Evolutionary conservation across 2,888 invertebrate species (phyloP), one percentile per base, ranked within the genome.

Genomic region (Limulus polyphemus): DNA sequence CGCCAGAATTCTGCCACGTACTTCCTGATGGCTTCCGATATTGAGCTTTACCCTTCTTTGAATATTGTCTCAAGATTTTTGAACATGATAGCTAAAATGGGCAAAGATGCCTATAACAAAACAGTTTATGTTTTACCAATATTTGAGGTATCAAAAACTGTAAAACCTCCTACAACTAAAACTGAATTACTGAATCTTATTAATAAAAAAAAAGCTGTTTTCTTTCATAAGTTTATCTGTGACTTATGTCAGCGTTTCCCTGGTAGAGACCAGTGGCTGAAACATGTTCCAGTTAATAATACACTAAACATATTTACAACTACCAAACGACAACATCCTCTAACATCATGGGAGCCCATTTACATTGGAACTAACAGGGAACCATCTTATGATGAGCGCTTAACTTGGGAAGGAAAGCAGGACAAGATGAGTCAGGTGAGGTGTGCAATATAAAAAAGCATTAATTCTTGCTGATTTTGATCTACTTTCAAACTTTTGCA

Each of bases 401-500:
- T 93, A 65, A 90, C 89, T 75, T 93, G 93, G 92, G 92, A 94
- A 75, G 93, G 93, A 55, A 90, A 90, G 77, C 87, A 89, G 77
- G 93, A 94, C 77, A 93, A 93, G 79, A 93, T 93, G 92, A 89
- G 91, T 64, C 93, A 93, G 86, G 92, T 91, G 75, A 74, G 69
- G 7, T 1, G 32, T 32, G 32, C 32, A 32, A 0, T 32, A 32
- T 32, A 32, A 32, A 32, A n/a, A 32, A 32, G 32, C 3, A 32
- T 3, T 32, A 32, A 32, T 32, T 32, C 3, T 32, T 32, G 32
- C 7, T 7, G 32, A 32, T 32, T 32, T 32, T 32, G 32, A 32
- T 32, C 32, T 32, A 32, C 32, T 32, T 32, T 32, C 32, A 32
- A 5, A 32, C 32, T 32, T 5, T 2, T 32, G 32, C 32, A 32